These are phyloP conservation scores for Brachionus asplanchnoidis DNA, from an alignment of 1,140 invertebrate species.

Conservation along the genomic window DNA sequence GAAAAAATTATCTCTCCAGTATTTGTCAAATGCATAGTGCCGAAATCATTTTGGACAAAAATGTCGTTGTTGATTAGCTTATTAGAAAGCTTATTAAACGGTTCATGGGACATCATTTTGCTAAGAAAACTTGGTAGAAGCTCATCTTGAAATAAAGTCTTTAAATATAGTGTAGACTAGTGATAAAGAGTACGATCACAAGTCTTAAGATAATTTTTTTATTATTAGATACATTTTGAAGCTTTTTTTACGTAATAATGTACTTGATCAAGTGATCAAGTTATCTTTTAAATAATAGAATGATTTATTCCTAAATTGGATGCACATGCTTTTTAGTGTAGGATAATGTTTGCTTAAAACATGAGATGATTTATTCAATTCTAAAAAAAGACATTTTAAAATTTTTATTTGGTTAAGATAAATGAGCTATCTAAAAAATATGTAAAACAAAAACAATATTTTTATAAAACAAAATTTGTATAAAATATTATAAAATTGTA, in stretches of 20 bases:
- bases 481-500: not conserved
- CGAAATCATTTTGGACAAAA: constrained; percentile 19
- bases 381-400: not conserved
- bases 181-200: not conserved
- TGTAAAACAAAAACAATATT: constrained; percentile 33
- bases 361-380: not conserved
- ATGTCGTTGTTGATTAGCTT: not conserved
- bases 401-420: not conserved
- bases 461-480: constrained; percentile 24
- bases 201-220: not conserved
- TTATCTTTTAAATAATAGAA: not conserved
- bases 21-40: not conserved
- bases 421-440: constrained; percentile 14
- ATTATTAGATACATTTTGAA: not conserved
- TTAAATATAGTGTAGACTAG: not conserved
- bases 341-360: not conserved
- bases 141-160: not conserved
- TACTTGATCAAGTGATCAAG: not conserved
- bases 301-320: not conserved
- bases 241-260: not conserved
- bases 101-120: constrained; percentile 14
- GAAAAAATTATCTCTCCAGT: not conserved
- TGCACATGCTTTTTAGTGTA: not conserved
- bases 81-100: not conserved
- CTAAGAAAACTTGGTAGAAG: not conserved